Percentiles rank a stretch among this genome's conserved stretches.
Evolutionary conservation across 64 coral and sea anemone genomes (phyloP).

Genomic region (Pocillopora damicornis): DNA sequence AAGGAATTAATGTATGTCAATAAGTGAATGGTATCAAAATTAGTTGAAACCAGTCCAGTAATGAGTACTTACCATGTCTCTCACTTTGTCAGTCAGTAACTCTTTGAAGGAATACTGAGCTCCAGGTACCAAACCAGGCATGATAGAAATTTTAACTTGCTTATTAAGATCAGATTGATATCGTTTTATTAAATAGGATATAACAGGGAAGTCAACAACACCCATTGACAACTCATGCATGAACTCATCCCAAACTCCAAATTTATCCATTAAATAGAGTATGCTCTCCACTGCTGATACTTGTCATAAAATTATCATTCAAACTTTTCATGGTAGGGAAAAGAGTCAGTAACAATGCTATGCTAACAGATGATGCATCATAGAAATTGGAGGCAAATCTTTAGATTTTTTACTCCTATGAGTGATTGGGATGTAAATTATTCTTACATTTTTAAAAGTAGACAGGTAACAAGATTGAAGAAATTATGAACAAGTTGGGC

Average conservation of each 20-base stretch:
- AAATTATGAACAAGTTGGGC: too few species aligned
- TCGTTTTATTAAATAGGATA: conserved; percentile 34
- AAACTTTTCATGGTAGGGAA: too few species aligned
- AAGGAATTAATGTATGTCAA: background rate
- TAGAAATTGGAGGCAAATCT: too few species aligned
- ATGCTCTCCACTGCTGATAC: too few species aligned
- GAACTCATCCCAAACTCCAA: conserved; percentile 52
- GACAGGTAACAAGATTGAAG: too few species aligned
- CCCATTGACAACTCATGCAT: conserved; percentile 51
- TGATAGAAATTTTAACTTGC: background rate
- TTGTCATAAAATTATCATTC: too few species aligned
- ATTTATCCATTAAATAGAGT: background rate
- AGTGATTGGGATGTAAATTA: too few species aligned
- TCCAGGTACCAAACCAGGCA: conserved; percentile 25
- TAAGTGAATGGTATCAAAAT: background rate
- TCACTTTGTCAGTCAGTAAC: background rate
- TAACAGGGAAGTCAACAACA: conserved; percentile 41
- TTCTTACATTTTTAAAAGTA: too few species aligned
- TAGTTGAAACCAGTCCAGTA: background rate
- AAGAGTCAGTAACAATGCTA: too few species aligned
- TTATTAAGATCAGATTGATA: conserved; percentile 20
- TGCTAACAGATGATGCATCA: too few species aligned
- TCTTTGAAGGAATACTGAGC: conserved; percentile 18
- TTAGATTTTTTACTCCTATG: too few species aligned
- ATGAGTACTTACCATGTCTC: conserved; percentile 4